Evolutionary conservation across 2,888 invertebrate species (phyloP).

Genomic region (Zygogramma bicolorata): DNA sequence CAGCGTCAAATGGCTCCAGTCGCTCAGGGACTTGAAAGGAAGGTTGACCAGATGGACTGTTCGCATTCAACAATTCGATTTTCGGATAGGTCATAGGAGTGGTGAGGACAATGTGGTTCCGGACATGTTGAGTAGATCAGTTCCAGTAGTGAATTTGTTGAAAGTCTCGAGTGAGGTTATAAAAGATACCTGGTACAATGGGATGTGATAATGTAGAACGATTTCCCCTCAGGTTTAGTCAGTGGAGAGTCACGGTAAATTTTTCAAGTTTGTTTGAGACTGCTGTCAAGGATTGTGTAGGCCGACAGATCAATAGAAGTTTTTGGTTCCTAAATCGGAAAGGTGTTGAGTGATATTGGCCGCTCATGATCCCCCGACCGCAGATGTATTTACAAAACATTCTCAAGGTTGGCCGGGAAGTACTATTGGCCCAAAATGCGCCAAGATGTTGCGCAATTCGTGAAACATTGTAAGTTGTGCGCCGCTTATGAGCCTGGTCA

Average conservation of each 20-base stretch:
- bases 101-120: not conserved
- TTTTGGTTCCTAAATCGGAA: not conserved
- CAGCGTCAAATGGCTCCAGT: not conserved
- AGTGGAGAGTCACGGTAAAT: not conserved
- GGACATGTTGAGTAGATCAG: not conserved
- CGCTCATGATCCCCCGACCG: not conserved
- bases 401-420: not conserved
- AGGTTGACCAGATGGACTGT: slow-evolving; percentile 16
- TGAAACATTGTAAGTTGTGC: not conserved
- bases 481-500: not conserved
- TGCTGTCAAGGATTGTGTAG: not conserved
- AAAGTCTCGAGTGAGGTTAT: not conserved
- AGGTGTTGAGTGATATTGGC: not conserved
- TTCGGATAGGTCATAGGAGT: not conserved
- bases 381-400: slow-evolving; percentile 5
- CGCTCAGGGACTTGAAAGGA: not conserved
- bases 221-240: no score
- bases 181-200: not conserved
- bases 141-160: not conserved
- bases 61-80: slow-evolving; percentile 10
- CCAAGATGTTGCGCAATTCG: not conserved
- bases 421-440: slow-evolving; percentile 14
- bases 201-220: no score
- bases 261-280: not conserved
- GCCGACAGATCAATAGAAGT: not conserved